phyloP scores from a whole-genome alignment of 1,140 invertebrate genomes.

The Globodera rostochiensis region DNA sequence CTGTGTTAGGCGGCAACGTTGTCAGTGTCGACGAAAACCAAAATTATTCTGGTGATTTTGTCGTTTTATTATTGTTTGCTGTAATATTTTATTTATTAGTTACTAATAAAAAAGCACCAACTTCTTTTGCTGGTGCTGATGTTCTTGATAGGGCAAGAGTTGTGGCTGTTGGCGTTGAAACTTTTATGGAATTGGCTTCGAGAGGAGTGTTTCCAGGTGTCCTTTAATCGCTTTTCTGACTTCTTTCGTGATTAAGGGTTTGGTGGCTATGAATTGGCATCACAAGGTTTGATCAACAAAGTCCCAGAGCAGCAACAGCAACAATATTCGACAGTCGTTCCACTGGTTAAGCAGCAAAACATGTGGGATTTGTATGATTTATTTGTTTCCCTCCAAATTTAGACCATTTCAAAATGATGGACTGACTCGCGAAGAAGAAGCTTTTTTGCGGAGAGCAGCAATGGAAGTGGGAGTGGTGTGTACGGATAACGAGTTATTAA shows the following conservation, averaged over 20 bases:
- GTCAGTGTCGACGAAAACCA: background rate
- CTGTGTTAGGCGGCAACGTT: constrained; percentile 35
- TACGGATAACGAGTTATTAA: background rate
- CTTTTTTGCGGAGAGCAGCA: constrained; percentile 58
- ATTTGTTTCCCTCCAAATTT: background rate
- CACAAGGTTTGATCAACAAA: background rate
- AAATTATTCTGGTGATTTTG: background rate
- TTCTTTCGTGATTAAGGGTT: constrained; percentile 20
- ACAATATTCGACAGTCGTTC: constrained; percentile 2
- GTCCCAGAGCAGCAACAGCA: constrained; percentile 1
- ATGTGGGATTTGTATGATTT: background rate
- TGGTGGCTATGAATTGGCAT: constrained; percentile 35
- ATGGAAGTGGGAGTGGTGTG: constrained; percentile 49
- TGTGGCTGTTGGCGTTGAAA: constrained; percentile 37
- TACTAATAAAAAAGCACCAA: constrained; percentile 23
- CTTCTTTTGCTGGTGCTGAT: background rate
- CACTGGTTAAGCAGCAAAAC: background rate
- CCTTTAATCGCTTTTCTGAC: constrained; percentile 6
- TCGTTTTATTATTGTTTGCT: constrained; percentile 11
- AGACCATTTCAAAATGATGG: background rate
- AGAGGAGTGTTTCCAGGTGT: constrained; percentile 38
- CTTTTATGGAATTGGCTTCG: constrained; percentile 35
- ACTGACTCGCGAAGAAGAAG: constrained; percentile 49
- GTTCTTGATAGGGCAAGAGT: constrained; percentile 12
- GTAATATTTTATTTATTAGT: constrained; percentile 1